These are phyloP conservation scores for Parazoanthus swiftii DNA, from an alignment of 92 coral and sea anemone genomes.

Conservation along the genomic window DNA sequence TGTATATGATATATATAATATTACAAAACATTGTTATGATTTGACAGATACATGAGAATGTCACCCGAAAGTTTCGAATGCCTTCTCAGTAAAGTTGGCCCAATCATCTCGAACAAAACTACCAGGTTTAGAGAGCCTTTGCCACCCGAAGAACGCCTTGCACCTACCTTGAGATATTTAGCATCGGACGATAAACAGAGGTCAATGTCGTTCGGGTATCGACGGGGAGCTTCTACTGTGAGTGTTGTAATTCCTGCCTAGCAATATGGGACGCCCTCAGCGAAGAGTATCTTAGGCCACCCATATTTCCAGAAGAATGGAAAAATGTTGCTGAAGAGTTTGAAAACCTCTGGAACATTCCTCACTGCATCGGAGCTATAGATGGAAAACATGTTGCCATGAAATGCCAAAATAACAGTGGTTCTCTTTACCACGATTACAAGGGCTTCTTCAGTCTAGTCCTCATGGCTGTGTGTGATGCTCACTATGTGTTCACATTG, in stretches of 20 bases:
- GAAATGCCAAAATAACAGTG: slow-evolving; percentile 61
- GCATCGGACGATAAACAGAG: too few species aligned
- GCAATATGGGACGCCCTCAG: slow-evolving; percentile 66
- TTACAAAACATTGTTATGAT: too few species aligned
- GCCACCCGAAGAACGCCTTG: too few species aligned
- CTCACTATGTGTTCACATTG: slow-evolving; percentile 55
- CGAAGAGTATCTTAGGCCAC: slow-evolving; percentile 58
- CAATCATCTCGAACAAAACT: too few species aligned
- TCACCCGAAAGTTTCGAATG: too few species aligned
- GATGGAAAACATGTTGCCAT: slow-evolving; percentile 71
- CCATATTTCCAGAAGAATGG: slow-evolving; percentile 61
- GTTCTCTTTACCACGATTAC: slow-evolving; percentile 67
- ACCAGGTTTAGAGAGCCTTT: too few species aligned
- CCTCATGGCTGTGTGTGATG: slow-evolving; percentile 77
- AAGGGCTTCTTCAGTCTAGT: slow-evolving; percentile 66
- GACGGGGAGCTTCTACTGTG: slow-evolving; percentile 34
- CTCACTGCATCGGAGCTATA: slow-evolving; percentile 74
- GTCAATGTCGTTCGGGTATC: too few species aligned
- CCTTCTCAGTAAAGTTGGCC: too few species aligned
- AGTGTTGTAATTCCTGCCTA: slow-evolving; percentile 44
- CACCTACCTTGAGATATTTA: too few species aligned
- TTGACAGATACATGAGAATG: too few species aligned
- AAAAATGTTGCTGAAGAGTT: slow-evolving; percentile 59
- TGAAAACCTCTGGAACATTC: slow-evolving; percentile 65
- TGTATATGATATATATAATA: too few species aligned